Conservation (phyloP, 2,888 invertebrate species). For the Nymphalis c-album region DNA sequence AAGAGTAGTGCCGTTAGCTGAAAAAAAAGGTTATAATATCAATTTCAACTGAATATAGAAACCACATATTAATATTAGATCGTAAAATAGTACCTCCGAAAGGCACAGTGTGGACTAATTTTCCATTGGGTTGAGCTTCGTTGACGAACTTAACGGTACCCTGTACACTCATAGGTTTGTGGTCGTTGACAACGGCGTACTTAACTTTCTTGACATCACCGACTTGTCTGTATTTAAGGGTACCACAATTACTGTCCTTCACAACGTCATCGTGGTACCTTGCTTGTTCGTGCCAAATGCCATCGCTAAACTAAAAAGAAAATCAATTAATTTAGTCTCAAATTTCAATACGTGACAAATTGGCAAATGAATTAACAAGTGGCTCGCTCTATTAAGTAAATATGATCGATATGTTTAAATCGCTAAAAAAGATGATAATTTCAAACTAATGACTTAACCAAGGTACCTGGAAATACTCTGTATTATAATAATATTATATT, state of each 20-base stretch:
- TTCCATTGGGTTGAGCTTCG: conserved; percentile 66
- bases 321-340: neutral
- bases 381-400: too few relatives aligned
- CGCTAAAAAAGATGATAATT: too few relatives aligned
- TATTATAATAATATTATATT: too few relatives aligned
- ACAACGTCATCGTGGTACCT: conserved; percentile 39
- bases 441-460: too few relatives aligned
- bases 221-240: conserved; percentile 81
- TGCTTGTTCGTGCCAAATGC: conserved; percentile 43
- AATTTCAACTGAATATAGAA: neutral
- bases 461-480: too few relatives aligned
- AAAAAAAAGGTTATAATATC: neutral
- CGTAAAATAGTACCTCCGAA: conserved; percentile 51
- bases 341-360: neutral
- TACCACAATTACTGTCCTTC: conserved; percentile 42
- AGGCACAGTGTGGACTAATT: conserved; percentile 57
- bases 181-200: conserved; percentile 61
- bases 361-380: too few relatives aligned
- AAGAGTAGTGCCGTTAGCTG: too few relatives aligned
- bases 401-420: too few relatives aligned
- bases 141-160: conserved; percentile 61
- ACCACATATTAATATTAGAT: too few relatives aligned
- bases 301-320: conserved; percentile 60
- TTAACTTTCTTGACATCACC: conserved; percentile 63
- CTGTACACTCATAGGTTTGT: conserved; percentile 58